These are phyloP conservation scores for Bursaphelenchus mucronatus DNA, from an alignment of 1,140 invertebrate species.

Conservation along the genomic window DNA sequence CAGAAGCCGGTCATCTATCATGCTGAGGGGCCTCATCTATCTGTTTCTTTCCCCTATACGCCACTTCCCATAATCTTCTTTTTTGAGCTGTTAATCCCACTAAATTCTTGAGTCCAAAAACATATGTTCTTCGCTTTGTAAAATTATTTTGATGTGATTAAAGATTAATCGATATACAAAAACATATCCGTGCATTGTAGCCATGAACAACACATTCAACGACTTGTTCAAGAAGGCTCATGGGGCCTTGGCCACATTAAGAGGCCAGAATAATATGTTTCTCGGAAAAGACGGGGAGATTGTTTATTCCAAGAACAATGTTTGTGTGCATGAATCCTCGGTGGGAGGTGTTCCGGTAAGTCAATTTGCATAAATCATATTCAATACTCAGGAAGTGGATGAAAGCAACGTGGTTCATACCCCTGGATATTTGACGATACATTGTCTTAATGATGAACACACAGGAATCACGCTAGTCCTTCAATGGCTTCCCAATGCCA, in stretches of 20 bases:
- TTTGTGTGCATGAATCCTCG: constrained; percentile 86
- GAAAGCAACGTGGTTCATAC: constrained; percentile 78
- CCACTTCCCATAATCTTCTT: no score
- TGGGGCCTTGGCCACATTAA: constrained; percentile 49
- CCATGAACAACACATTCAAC: constrained; percentile 33
- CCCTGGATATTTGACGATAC: constrained; percentile 83
- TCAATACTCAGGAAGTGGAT: constrained; percentile 63
- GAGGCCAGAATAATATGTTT: constrained; percentile 54
- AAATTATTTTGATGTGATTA: no score
- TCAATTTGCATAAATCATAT: constrained; percentile 4
- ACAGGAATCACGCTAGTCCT: constrained; percentile 75
- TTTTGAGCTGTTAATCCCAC: no score
- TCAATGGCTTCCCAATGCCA: constrained; percentile 87
- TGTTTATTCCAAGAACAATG: constrained; percentile 73
- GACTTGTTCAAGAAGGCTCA: constrained; percentile 59
- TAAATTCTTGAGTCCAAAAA: no score
- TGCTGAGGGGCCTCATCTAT: no score
- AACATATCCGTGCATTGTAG: no score
- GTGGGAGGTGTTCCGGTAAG: constrained; percentile 63
- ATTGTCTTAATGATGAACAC: constrained; percentile 68
- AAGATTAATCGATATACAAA: no score
- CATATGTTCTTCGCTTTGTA: no score
- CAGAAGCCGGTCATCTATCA: no score
- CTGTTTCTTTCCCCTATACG: no score
- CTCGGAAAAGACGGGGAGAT: constrained; percentile 58